These are phyloP conservation scores for Myotis yumanensis DNA, from an alignment of 2,113 vertebrate genomes.

Conservation along the genomic window DNA sequence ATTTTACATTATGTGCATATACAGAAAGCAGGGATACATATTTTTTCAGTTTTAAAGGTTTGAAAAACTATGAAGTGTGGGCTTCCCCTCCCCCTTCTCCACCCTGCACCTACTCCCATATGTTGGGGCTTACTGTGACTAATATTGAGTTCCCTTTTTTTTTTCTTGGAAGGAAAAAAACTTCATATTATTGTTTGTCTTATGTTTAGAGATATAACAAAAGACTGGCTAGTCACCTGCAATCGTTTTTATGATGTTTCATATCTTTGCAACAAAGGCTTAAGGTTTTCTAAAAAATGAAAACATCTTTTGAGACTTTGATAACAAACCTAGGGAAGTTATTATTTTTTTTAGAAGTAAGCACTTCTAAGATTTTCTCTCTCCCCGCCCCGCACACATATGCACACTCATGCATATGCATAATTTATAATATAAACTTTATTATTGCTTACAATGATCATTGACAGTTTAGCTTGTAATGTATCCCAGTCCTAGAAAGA, in stretches of 20 bases:
- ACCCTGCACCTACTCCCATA: slow-evolving; percentile 62
- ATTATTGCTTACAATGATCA: slow-evolving; percentile 46
- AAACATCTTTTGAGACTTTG: slow-evolving; percentile 73
- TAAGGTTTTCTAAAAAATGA: slow-evolving; percentile 61
- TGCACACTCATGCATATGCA: not conserved
- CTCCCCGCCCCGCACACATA: not conserved
- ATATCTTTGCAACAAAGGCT: slow-evolving; percentile 73
- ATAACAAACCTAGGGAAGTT: slow-evolving; percentile 62
- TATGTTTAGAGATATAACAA: slow-evolving; percentile 75
- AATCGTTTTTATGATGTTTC: slow-evolving; percentile 72
- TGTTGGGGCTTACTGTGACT: slow-evolving; percentile 72
- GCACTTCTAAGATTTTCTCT: slow-evolving; percentile 23
- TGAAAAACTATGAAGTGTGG: slow-evolving; percentile 46
- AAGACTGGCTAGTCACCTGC: slow-evolving; percentile 75
- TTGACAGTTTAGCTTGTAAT: slow-evolving; percentile 60
- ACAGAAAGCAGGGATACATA: slow-evolving; percentile 73
- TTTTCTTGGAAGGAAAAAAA: slow-evolving; percentile 12
- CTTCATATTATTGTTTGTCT: slow-evolving; percentile 75
- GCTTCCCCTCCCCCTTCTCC: slow-evolving; percentile 46
- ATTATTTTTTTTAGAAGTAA: slow-evolving; percentile 61
- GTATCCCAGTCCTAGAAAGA: slow-evolving; percentile 56
- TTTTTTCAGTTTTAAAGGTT: slow-evolving; percentile 72
- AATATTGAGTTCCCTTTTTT: slow-evolving; percentile 68
- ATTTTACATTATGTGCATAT: slow-evolving; percentile 83
- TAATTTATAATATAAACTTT: slow-evolving; percentile 49